Percentiles rank a stretch among this genome's conserved stretches.
Conservation (phyloP, 2,797 vertebrate genomes). For the Manis javanica region DNA sequence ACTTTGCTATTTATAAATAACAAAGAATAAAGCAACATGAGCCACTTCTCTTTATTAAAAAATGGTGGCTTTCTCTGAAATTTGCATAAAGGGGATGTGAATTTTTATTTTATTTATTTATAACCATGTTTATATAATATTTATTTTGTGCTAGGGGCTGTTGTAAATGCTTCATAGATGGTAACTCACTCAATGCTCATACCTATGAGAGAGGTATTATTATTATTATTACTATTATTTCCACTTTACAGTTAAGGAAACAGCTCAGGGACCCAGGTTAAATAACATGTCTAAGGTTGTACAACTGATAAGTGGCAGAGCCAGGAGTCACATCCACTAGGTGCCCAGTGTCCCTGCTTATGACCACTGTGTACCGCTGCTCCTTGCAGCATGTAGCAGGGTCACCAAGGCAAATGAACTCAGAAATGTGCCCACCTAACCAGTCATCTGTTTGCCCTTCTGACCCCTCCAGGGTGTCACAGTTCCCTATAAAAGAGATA, state of each 20-base stretch:
- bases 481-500: neutral
- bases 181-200: neutral
- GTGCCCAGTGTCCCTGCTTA: neutral
- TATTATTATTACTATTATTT: neutral
- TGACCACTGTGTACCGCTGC: neutral
- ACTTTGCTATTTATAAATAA: neutral
- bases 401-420: neutral
- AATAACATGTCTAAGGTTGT: neutral
- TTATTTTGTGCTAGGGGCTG: conserved; percentile 20
- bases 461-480: neutral
- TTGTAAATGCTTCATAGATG: neutral
- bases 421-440: neutral
- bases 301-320: neutral
- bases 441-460: neutral
- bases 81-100: neutral
- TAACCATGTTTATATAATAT: neutral
- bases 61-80: conserved; percentile 31
- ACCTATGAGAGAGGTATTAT: neutral
- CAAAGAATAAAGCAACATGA: neutral
- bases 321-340: neutral
- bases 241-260: neutral
- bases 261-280: neutral
- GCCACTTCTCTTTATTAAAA: conserved; percentile 5
- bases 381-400: neutral
- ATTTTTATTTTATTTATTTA: conserved; percentile 33